A percentile compares a stretch with the other conserved stretches of the same genome.
phyloP scores from a whole-genome alignment of 1,140 invertebrate genomes.

The Teleopsis dalmanni region DNA sequence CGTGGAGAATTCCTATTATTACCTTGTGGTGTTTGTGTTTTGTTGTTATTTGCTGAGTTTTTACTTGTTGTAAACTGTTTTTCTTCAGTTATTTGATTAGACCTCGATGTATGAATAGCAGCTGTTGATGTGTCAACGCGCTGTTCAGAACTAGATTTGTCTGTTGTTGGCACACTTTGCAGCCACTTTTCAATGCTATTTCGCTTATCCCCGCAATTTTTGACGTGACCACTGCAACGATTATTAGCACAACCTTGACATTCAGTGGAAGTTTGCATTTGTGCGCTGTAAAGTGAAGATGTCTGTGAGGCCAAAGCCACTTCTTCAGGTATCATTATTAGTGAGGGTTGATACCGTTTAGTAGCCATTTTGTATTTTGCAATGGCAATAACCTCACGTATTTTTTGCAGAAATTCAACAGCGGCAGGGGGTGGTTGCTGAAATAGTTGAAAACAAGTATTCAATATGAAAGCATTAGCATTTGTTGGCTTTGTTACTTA shows the following conservation, averaged over 20 bases:
- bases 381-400: conserved; percentile 78
- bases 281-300: conserved; percentile 35
- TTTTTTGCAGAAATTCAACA: conserved; percentile 76
- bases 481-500: conserved; percentile 44
- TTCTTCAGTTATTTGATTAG: neutral
- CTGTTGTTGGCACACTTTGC: conserved; percentile 58
- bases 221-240: conserved; percentile 31
- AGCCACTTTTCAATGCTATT: conserved; percentile 68
- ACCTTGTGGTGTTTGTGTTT: conserved; percentile 1
- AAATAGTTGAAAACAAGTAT: conserved; percentile 12
- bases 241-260: conserved; percentile 21
- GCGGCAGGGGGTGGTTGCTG: conserved; percentile 78
- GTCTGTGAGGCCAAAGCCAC: conserved; percentile 36
- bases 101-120: neutral
- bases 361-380: conserved; percentile 78
- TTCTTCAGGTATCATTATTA: conserved; percentile 76
- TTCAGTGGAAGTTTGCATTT: conserved; percentile 1
- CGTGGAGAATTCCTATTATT: neutral
- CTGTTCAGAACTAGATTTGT: conserved; percentile 8
- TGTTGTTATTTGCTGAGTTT: conserved; percentile 12
- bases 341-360: conserved; percentile 69
- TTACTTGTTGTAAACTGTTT: neutral
- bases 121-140: too few species aligned
- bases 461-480: neutral
- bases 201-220: conserved; percentile 56